A percentile compares a stretch with the other conserved stretches of the same genome.
Conservation (phyloP, 2,113 vertebrate genomes). For the Paradoxurus hermaphroditus region DNA sequence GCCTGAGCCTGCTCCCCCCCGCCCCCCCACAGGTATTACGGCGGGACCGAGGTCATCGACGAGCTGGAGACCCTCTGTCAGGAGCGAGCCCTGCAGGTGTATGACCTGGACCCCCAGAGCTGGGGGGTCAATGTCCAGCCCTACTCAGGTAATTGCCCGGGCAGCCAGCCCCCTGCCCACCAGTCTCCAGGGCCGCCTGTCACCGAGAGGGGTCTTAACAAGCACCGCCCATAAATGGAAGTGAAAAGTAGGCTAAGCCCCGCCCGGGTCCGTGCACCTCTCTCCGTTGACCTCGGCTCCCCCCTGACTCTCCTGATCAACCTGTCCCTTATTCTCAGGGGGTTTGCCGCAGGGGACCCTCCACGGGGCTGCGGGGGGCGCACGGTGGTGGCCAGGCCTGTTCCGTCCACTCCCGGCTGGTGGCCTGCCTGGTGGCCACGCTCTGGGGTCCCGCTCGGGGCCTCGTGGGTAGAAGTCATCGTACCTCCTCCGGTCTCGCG, state of each 20-base stretch:
- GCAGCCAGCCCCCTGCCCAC: background rate
- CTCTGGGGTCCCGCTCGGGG: background rate
- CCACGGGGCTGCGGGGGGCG: background rate
- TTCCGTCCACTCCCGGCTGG: background rate
- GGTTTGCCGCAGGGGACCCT: background rate
- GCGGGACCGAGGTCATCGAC: constrained; percentile 94
- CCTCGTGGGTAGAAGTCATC: background rate
- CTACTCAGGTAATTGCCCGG: constrained; percentile 89
- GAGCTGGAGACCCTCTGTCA: constrained; percentile 96
- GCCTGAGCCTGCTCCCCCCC: accelerated
- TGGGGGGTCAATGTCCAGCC: constrained; percentile 98
- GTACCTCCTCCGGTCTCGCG: accelerated
- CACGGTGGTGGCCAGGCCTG: background rate
- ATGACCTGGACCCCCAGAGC: constrained; percentile 87
- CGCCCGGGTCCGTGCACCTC: background rate
- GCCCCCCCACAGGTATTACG: constrained; percentile 89
- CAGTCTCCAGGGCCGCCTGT: background rate
- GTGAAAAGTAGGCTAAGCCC: background rate
- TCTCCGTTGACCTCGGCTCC: background rate
- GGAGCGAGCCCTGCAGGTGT: constrained; percentile 91
- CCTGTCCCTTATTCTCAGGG: background rate
- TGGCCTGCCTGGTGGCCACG: background rate
- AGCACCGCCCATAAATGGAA: background rate
- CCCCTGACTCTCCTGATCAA: background rate
- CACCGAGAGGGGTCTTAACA: background rate